phyloP scores from a whole-genome alignment of 2,888 invertebrate species.

The Yponomeuta evonymella region DNA sequence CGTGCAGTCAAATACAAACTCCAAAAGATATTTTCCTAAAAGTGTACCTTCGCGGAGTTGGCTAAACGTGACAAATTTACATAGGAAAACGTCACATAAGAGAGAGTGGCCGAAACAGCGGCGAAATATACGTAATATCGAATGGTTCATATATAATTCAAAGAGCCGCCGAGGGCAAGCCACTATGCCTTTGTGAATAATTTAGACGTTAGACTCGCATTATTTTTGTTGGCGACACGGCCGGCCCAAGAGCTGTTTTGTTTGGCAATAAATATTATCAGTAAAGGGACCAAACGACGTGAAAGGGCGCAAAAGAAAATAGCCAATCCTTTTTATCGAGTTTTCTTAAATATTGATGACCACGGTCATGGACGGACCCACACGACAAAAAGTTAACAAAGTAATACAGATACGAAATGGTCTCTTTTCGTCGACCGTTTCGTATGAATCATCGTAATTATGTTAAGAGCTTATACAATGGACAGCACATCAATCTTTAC shows the following conservation, averaged over 20 bases:
- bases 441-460: slow-evolving; percentile 29
- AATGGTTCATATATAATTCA: slow-evolving; percentile 69
- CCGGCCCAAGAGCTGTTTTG: slow-evolving; percentile 28
- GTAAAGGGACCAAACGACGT: slow-evolving; percentile 4
- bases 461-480: too few relatives aligned
- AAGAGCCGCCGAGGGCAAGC: slow-evolving; percentile 47
- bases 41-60: background rate
- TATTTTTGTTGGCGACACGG: slow-evolving; percentile 62
- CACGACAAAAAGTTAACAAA: too few relatives aligned
- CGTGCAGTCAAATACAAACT: background rate
- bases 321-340: background rate
- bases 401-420: background rate
- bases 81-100: slow-evolving; percentile 29
- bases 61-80: slow-evolving; percentile 26
- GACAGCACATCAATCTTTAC: too few relatives aligned
- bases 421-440: slow-evolving; percentile 24
- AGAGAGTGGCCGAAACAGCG: slow-evolving; percentile 41
- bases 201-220: slow-evolving; percentile 60
- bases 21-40: background rate
- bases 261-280: slow-evolving; percentile 16
- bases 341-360: background rate
- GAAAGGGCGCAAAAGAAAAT: slow-evolving; percentile 7
- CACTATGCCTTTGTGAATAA: slow-evolving; percentile 69
- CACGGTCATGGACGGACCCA: background rate
- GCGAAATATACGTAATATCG: slow-evolving; percentile 47